Conservation (phyloP, 2,888 invertebrate species). For the Uropetala carovei region DNA sequence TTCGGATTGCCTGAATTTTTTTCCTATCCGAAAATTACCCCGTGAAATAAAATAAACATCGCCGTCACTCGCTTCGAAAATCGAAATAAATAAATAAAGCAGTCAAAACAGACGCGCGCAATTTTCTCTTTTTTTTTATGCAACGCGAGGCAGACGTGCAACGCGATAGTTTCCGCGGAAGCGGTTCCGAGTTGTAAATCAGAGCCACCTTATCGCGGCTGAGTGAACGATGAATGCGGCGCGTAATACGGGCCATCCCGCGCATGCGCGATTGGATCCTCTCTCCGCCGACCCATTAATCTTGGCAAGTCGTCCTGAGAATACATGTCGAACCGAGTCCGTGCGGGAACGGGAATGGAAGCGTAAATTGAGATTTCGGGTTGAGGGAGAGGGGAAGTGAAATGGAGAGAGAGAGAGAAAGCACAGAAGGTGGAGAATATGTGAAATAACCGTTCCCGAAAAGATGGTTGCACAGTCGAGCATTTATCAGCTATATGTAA, state of each 20-base stretch:
- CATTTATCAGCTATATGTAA: not conserved
- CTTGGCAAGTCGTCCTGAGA: conserved; percentile 32
- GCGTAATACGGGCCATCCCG: conserved; percentile 22
- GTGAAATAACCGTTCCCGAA: not conserved
- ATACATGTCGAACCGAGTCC: conserved; percentile 33
- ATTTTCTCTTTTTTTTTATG: conserved; percentile 2
- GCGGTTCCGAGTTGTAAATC: conserved; percentile 50
- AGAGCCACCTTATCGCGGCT: conserved; percentile 56
- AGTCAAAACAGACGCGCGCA: not conserved
- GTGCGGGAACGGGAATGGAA: not conserved
- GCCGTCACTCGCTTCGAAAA: not conserved
- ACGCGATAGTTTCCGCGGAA: conserved; percentile 55
- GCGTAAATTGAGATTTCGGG: conserved; percentile 58
- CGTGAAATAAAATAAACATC: not conserved
- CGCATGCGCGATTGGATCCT: conserved; percentile 52
- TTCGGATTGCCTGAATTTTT: not conserved
- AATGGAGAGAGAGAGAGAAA: not conserved
- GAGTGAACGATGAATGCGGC: conserved; percentile 52
- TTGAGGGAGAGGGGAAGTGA: too few species aligned
- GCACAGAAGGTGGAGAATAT: too few species aligned
- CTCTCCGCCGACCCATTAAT: conserved; percentile 27
- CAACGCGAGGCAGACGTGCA: not conserved
- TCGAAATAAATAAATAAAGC: conserved; percentile 25
- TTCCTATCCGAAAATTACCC: conserved; percentile 13
- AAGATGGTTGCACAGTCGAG: not conserved